Conservation (phyloP, 2,113 vertebrate genomes). For the Epinephelus moara region DNA sequence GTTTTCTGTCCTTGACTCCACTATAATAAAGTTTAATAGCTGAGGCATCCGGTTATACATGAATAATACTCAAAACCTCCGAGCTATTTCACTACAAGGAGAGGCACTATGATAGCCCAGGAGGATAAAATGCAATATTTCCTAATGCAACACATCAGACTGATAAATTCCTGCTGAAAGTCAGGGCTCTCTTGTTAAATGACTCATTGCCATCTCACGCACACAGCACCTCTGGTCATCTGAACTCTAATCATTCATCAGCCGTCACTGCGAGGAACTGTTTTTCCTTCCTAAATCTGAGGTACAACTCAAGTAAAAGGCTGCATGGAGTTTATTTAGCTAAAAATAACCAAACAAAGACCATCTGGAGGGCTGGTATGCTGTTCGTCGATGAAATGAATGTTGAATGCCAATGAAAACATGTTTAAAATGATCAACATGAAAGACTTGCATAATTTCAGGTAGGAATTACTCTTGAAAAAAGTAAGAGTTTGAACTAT, state of each 20-base stretch:
- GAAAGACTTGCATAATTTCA: constrained; percentile 71
- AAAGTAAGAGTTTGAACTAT: constrained; percentile 41
- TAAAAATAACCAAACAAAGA: constrained; percentile 83
- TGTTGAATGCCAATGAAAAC: constrained; percentile 84
- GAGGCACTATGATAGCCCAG: constrained; percentile 20
- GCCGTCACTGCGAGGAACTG: constrained; percentile 44
- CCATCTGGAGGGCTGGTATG: constrained; percentile 81
- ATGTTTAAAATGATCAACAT: constrained; percentile 78
- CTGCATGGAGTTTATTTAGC: constrained; percentile 69
- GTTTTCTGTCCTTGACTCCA: neutral
- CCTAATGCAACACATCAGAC: constrained; percentile 54
- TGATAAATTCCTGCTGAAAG: constrained; percentile 38
- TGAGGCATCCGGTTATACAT: neutral
- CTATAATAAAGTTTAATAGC: neutral
- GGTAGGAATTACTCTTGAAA: constrained; percentile 53
- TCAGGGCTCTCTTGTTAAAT: constrained; percentile 40
- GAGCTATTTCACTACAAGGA: constrained; percentile 42
- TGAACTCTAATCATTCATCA: constrained; percentile 57
- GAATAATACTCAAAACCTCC: constrained; percentile 43
- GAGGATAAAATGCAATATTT: constrained; percentile 27
- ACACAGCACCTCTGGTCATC: constrained; percentile 47
- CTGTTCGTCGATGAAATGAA: constrained; percentile 22
- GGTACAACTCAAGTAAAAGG: constrained; percentile 56
- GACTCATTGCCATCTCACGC: constrained; percentile 55
- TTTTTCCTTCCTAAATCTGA: constrained; percentile 47